These are phyloP conservation scores for Pseudomyrmex flavicornis DNA, from an alignment of 1,140 invertebrate genomes.

Conservation along the genomic window DNA sequence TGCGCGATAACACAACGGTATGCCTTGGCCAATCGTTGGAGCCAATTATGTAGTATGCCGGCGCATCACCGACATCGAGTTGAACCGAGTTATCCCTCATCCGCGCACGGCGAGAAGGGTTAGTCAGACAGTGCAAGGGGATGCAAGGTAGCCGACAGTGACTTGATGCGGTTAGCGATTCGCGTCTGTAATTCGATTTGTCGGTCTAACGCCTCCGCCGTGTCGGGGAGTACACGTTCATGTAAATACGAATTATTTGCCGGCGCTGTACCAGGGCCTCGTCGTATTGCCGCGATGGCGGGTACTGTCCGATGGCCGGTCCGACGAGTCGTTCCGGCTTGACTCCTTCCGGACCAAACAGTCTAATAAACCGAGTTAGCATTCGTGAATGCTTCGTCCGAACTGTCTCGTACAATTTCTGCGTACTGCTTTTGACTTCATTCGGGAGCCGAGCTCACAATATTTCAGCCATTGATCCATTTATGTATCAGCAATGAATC, in stretches of 20 bases:
- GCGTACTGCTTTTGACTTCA: slow-evolving; percentile 34
- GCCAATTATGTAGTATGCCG: slow-evolving; percentile 70
- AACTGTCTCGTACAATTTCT: slow-evolving; percentile 60
- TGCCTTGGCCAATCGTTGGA: slow-evolving; percentile 69
- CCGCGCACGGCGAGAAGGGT: slow-evolving; percentile 63
- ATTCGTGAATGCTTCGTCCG: slow-evolving; percentile 60
- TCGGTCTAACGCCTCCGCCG: slow-evolving; percentile 77
- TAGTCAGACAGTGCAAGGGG: slow-evolving; percentile 74
- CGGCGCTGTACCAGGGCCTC: slow-evolving; percentile 19
- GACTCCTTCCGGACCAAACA: slow-evolving; percentile 55
- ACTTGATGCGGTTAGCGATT: slow-evolving; percentile 81
- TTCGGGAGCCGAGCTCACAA: slow-evolving; percentile 28
- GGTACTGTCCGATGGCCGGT: slow-evolving; percentile 62
- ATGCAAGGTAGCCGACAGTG: slow-evolving; percentile 79
- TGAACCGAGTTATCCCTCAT: slow-evolving; percentile 69
- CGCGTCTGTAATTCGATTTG: slow-evolving; percentile 79
- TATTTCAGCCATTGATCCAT: slow-evolving; percentile 42
- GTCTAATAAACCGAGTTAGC: slow-evolving; percentile 61
- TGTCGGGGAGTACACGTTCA: slow-evolving; percentile 76
- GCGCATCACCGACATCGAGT: slow-evolving; percentile 70
- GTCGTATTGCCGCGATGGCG: slow-evolving; percentile 53
- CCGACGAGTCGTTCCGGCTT: slow-evolving; percentile 52
- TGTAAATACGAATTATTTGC: slow-evolving; percentile 81
- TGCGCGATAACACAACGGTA: slow-evolving; percentile 46
- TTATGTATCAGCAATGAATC: slow-evolving; percentile 29